Base-by-base conservation (phyloP, 1,140 invertebrate species). In the Panagrolaimus sp. region DNA sequence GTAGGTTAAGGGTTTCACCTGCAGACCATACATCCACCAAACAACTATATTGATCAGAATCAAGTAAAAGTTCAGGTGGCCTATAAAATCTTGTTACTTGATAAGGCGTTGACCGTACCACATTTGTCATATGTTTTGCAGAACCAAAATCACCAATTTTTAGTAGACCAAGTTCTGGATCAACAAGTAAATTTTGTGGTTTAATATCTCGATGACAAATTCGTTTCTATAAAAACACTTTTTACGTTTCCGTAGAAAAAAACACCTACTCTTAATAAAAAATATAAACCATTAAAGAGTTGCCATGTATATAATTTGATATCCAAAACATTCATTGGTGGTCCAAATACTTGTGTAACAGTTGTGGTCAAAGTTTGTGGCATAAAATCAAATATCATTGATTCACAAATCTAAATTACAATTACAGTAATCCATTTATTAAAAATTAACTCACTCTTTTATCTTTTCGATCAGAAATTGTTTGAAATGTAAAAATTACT, bases 21-120 rank as follows among this genome's bases (percentile, higher is more conserved):
- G 94, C 95, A 84, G 93, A 96, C 95, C 96, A 98, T 68, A 98
- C 93, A 87, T 98, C 67, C 16, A 77, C 75, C 23, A 48, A 43
- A 13, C 44, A 57, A 23, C 44, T 62, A 65, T 78, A 78, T 42
- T 69, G 62, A 20, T 62, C 67, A 9, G 69, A 47, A 7, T 71
- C 71, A 5, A 79, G 65, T 9, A 78, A 67, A 7, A 79, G 65
- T 63, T 79, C 77, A 7, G 77, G 77, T n/a, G 77, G 70, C 16
- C 77, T 66, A 61, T 79, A 79, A 72, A 71, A 79, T 23, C 77
- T 66, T 5, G 77, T 79, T 4, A 79, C 76, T 53, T 78, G 72
- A 65, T 78, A 78, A 4, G 71, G 31, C 31, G 71, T 74, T n/a
- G 61, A 66, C 20, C 64, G 23, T 27, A 66, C 62, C 7, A 65